A percentile compares a stretch with the other conserved stretches of the same genome.
Conservation (phyloP, 2,888 invertebrate genomes). For the Tinea trinotella region DNA sequence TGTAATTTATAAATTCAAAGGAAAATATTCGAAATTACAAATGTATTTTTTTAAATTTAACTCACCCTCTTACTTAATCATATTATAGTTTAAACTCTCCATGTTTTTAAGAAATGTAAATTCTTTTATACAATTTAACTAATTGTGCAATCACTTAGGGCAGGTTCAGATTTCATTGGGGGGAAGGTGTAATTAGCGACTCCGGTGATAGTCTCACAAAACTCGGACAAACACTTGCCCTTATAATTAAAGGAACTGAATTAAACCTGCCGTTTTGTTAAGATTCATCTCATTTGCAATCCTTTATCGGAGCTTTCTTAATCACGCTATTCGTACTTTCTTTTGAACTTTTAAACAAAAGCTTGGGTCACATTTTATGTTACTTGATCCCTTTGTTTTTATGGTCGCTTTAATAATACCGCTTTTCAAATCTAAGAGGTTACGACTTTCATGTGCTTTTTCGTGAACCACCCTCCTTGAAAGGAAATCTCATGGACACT, state of each 20-base stretch:
- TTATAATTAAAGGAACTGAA: slow-evolving; percentile 52
- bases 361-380: background rate
- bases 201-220: slow-evolving; percentile 26
- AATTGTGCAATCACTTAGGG: slow-evolving; percentile 23
- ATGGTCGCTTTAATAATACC: background rate
- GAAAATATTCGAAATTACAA: too few relatives aligned
- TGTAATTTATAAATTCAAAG: too few relatives aligned
- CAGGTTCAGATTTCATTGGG: slow-evolving; percentile 21
- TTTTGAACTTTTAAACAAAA: slow-evolving; percentile 12
- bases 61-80: too few relatives aligned
- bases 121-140: slow-evolving; percentile 20
- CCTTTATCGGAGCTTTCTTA: slow-evolving; percentile 39
- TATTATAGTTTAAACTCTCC: too few relatives aligned
- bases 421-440: too few relatives aligned
- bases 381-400: background rate
- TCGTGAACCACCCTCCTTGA: too few relatives aligned
- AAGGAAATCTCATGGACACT: too few relatives aligned
- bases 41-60: too few relatives aligned
- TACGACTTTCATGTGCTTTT: too few relatives aligned
- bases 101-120: background rate
- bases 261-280: slow-evolving; percentile 27
- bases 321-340: background rate
- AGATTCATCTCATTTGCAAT: slow-evolving; percentile 55
- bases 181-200: slow-evolving; percentile 20
- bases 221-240: slow-evolving; percentile 57